Evolutionary conservation across 1,140 invertebrate genomes (phyloP).

Genomic region (Bombus pyrosoma): DNA sequence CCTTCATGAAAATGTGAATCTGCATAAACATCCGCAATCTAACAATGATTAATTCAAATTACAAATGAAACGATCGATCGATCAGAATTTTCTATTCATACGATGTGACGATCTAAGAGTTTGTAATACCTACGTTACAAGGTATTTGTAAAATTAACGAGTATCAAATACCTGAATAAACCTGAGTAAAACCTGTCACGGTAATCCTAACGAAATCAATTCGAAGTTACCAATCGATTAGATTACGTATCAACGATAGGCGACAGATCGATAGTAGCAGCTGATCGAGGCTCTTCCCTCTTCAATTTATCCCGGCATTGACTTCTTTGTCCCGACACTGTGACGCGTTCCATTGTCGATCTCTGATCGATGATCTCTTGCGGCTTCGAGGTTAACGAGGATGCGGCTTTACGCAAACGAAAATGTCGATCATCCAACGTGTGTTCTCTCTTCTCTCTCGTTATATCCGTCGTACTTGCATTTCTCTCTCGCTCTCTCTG

Average conservation of each 20-base stretch:
- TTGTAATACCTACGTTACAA: too few species aligned
- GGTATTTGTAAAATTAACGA: too few species aligned
- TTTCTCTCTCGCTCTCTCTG: background rate
- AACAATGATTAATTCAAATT: too few species aligned
- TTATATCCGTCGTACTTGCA: background rate
- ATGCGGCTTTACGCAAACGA: slow-evolving; percentile 25
- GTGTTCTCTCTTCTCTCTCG: background rate
- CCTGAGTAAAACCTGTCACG: too few species aligned
- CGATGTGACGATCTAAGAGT: too few species aligned
- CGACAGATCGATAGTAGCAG: background rate
- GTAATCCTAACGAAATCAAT: background rate
- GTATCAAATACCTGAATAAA: too few species aligned
- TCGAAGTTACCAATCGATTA: background rate
- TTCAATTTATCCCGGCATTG: background rate
- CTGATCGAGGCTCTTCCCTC: background rate
- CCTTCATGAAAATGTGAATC: too few species aligned
- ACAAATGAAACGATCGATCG: too few species aligned
- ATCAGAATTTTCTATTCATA: too few species aligned
- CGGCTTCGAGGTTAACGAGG: background rate
- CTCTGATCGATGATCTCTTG: slow-evolving; percentile 39
- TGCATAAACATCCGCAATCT: too few species aligned
- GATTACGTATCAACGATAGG: background rate
- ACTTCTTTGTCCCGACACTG: slow-evolving; percentile 7
- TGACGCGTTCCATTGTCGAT: slow-evolving; percentile 1
- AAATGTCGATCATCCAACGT: slow-evolving; percentile 17